Base-by-base conservation (phyloP, 1,140 invertebrate species). In the Sarcophaga bullata region DNA sequence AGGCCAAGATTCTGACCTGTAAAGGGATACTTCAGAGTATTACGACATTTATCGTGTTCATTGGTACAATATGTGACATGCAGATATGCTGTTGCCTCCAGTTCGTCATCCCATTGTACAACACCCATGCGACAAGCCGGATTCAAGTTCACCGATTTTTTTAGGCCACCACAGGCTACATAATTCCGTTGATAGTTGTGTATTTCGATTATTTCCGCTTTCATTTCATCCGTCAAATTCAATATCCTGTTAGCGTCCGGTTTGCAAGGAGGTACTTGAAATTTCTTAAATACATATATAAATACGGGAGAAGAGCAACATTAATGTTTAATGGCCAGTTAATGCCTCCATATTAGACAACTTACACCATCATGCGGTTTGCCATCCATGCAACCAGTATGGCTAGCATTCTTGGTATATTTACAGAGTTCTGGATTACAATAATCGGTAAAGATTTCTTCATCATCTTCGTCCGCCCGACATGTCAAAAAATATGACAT, bases 1-100 rank as follows among this genome's bases (percentile, higher is more conserved):
- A 68, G 17, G 0, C 86, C 87, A 37, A 89, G 86, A 75, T 89
- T 89, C 58, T 89, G 87, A 0, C 87, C 87, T 17, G 86, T 85
- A 19, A 84, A 83, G 13, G 73, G 58, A 75, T 81, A 88, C 2
- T 82, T 82, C 6, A 80, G 80, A 9, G 87, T 88, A 75, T 87
- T 88, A 9, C 87, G 84, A 82, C 87, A 89, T 48, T 83, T 68
- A 81, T 89, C 87, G 81, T 89, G 87, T 3, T 84, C 86, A 15
- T 88, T 87, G 5, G 83, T 85, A 7, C 87, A 89, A 2, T 84
- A 83, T 54, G 81, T 85, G 10, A 82, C 86, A 78, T 89, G 87
- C n/a, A 89, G 75, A 10, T 37, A 83, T 13, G 87, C 87, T 80
- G 88, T 76, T 62, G 83, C 84, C 80, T 85, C 86, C 78, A 88